Evolutionary conservation across 2,113 vertebrate genomes (phyloP).

Genomic region (Tor tambroides): DNA sequence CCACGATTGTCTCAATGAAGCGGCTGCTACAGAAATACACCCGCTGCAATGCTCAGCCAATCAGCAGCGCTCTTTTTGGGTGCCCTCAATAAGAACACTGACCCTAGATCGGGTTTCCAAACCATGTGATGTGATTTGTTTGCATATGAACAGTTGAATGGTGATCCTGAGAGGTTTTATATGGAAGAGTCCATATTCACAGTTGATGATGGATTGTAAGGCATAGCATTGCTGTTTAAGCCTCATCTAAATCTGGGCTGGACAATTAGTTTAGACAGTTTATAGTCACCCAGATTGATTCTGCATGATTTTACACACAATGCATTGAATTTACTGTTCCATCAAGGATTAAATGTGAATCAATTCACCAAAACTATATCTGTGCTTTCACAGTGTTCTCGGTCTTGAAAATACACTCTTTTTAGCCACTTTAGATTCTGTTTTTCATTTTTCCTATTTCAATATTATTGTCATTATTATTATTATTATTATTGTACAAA

Average conservation of each 20-base stretch:
- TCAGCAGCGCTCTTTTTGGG: background rate
- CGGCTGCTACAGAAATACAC: slow-evolving; percentile 11
- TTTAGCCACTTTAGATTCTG: background rate
- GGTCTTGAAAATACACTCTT: background rate
- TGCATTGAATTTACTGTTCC: too few species aligned
- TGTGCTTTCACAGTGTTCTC: background rate
- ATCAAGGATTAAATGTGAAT: too few species aligned
- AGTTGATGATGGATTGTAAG: too few species aligned
- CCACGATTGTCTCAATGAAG: slow-evolving; percentile 41
- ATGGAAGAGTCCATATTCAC: background rate
- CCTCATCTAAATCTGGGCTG: too few species aligned
- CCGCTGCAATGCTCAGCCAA: background rate
- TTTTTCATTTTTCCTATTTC: background rate
- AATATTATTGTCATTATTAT: background rate
- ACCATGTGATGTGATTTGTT: slow-evolving; percentile 1
- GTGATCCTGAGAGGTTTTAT: background rate
- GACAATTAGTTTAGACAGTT: too few species aligned
- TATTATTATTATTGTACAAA: too few species aligned
- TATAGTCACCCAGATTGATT: too few species aligned
- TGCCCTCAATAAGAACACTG: background rate
- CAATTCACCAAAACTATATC: background rate
- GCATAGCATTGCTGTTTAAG: too few species aligned
- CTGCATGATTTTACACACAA: too few species aligned
- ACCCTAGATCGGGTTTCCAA: background rate
- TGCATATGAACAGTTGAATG: background rate